Percentiles rank a stretch among this genome's conserved stretches.
These are phyloP conservation scores for Agonopterix alstromeriana DNA, from an alignment of 2,888 invertebrate genomes.

Conservation along the genomic window DNA sequence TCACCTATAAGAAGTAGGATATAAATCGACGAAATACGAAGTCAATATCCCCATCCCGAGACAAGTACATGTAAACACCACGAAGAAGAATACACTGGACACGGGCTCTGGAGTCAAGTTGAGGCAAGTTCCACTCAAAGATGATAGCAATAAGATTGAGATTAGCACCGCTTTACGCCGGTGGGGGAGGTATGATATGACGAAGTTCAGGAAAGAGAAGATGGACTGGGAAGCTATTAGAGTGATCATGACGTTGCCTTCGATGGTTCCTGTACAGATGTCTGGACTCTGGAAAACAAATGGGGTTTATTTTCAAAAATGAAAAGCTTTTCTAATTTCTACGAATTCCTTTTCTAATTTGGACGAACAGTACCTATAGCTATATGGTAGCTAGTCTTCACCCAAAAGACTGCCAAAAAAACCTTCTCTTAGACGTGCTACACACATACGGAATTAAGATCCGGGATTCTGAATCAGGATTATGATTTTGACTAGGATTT, in stretches of 20 bases:
- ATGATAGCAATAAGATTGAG: conserved; percentile 65
- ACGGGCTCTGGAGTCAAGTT: conserved; percentile 58
- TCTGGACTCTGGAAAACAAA: conserved; percentile 36
- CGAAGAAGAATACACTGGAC: conserved; percentile 56
- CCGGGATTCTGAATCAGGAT: too few species aligned
- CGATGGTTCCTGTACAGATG: conserved; percentile 69
- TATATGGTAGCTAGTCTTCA: too few species aligned
- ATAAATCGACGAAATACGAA: conserved; percentile 62
- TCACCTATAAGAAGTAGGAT: conserved; percentile 62
- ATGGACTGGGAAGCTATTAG: conserved; percentile 80
- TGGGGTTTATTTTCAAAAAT: too few species aligned
- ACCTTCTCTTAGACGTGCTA: too few species aligned
- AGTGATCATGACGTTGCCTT: conserved; percentile 78
- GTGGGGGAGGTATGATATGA: conserved; percentile 70
- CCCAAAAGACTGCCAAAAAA: too few species aligned
- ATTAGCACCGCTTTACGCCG: conserved; percentile 72
- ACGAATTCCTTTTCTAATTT: too few species aligned
- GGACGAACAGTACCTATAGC: too few species aligned
- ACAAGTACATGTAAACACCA: conserved; percentile 60
- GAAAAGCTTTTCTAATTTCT: too few species aligned
- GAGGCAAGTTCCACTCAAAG: conserved; percentile 65
- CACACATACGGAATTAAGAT: too few species aligned
- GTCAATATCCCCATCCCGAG: conserved; percentile 64
- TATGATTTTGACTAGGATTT: too few species aligned
- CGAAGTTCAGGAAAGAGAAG: conserved; percentile 78